phyloP scores from a whole-genome alignment of 2,888 invertebrate species.

The Thalpophila matura region DNA sequence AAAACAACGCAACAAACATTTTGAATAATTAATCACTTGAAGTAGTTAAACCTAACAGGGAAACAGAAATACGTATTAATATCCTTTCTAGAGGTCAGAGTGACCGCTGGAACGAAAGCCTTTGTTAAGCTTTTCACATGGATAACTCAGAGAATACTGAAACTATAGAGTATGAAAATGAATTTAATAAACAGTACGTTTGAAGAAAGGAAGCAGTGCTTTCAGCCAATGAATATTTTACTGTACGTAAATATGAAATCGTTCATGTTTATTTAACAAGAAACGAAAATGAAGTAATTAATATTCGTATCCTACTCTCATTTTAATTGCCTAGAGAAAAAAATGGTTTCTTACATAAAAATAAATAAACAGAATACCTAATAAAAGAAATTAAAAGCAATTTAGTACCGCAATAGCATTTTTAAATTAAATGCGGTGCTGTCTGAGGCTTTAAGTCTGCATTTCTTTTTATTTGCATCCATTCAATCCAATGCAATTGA shows the following conservation, averaged over 20 bases:
- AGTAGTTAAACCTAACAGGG: constrained; percentile 2
- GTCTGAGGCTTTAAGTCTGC: not conserved
- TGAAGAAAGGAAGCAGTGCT: constrained; percentile 7
- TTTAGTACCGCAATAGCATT: not conserved
- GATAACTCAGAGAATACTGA: constrained; percentile 17
- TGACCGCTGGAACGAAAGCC: constrained; percentile 1
- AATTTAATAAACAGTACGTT: constrained; percentile 7
- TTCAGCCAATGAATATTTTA: constrained; percentile 28
- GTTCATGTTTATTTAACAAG: constrained; percentile 18
- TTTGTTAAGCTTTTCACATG: constrained; percentile 13
- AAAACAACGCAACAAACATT: constrained; percentile 45
- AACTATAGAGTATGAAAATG: not conserved
- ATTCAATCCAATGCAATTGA: constrained; percentile 35
- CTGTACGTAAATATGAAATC: constrained; percentile 6
- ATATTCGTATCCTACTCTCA: constrained; percentile 15
- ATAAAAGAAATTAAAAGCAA: constrained; percentile 14
- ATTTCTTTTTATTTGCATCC: constrained; percentile 34
- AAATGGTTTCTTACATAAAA: not conserved
- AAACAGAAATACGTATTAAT: constrained; percentile 18
- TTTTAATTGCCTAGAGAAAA: constrained; percentile 6
- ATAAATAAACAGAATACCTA: constrained; percentile 2
- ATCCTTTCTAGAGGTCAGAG: constrained; percentile 19
- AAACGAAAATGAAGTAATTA: constrained; percentile 15
- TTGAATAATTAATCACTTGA: constrained; percentile 47
- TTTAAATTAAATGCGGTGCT: constrained; percentile 9